Evolutionary conservation across 2,113 vertebrate genomes (phyloP).

Genomic region (Ammospiza nelsoni): DNA sequence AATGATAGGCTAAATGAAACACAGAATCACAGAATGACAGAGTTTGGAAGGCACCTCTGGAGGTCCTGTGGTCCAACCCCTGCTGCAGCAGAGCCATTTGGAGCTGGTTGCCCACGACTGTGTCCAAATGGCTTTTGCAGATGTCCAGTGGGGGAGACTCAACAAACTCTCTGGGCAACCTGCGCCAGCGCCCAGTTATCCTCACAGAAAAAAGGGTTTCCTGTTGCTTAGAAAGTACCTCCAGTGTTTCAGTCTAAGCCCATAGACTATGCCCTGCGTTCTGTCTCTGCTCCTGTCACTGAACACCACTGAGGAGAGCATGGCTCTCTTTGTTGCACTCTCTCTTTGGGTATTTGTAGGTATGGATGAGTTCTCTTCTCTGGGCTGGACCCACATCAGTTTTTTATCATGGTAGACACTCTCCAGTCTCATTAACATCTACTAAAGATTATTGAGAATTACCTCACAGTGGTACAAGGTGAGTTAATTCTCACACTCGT

Average conservation of each 20-base stretch:
- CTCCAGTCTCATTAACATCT: neutral
- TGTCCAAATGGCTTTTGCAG: neutral
- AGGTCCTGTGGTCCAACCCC: neutral
- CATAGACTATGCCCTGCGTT: neutral
- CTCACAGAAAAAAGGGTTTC: neutral
- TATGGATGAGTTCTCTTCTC: neutral
- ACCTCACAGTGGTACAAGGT: neutral
- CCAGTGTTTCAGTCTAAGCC: neutral
- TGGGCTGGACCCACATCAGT: neutral
- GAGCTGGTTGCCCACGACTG: neutral
- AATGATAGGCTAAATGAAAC: neutral
- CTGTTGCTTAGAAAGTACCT: neutral
- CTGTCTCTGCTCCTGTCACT: neutral
- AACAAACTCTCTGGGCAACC: neutral
- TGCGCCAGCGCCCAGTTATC: neutral
- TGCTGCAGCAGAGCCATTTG: neutral
- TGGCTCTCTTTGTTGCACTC: neutral
- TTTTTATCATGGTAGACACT: neutral
- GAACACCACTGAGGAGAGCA: neutral
- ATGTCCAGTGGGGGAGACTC: rapidly evolving
- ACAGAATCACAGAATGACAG: neutral
- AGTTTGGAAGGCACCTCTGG: neutral
- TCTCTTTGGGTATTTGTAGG: neutral
- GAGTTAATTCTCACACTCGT: neutral
- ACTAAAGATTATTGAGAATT: neutral